Base-by-base conservation (phyloP, 2,888 invertebrate species). In the Trichacis sp. region DNA sequence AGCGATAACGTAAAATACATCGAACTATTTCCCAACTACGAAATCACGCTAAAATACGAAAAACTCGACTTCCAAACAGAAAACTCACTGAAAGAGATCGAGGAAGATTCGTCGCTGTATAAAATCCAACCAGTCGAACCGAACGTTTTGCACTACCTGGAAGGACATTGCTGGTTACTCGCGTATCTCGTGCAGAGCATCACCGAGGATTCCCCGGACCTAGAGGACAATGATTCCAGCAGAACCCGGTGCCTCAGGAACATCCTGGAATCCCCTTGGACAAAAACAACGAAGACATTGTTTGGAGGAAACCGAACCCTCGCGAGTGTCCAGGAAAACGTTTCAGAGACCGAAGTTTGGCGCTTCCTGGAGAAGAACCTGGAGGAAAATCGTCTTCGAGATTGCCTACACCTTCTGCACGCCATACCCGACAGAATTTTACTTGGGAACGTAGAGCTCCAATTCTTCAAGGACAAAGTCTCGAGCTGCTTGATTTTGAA, bases 131-230 rank as follows among this genome's bases (percentile, higher is more conserved):
- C 65, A 18, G 63, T 80, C 9, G 73, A 75, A 14, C 88, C 90
- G 0, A 87, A 87, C 59, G 86, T 89, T 51, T 84, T 90, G 15
- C 88, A 87, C 1, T 91, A 91, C 73, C 86, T 92, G 1, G 88
- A 89, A 53, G 85, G 88, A 43, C 88, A 90, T 68, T 91, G 91
- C 73, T 91, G 91, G 90, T 85, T 91, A 0, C 77, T 92, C 42
- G 90, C 91, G 0, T 89, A 90, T 75, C 86, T 92, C n/a, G 86
- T 91, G 19, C 89, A 88, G 73, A 88, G 88, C 77, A 88, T 91
- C 66, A 88, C 90, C 71, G 86, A 87, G 0, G 85, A 88, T 51
- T 81, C 87, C 61, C 86, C 86, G 64, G 83, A 87, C 73, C 86
- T 86, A 47, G 86, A 87, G 71, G 88, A 89, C 49, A 86, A 88